Percentiles rank a stretch among this genome's conserved stretches.
These are phyloP conservation scores for Tetrao urogallus DNA, from an alignment of 2,113 vertebrate genomes.

Conservation along the genomic window DNA sequence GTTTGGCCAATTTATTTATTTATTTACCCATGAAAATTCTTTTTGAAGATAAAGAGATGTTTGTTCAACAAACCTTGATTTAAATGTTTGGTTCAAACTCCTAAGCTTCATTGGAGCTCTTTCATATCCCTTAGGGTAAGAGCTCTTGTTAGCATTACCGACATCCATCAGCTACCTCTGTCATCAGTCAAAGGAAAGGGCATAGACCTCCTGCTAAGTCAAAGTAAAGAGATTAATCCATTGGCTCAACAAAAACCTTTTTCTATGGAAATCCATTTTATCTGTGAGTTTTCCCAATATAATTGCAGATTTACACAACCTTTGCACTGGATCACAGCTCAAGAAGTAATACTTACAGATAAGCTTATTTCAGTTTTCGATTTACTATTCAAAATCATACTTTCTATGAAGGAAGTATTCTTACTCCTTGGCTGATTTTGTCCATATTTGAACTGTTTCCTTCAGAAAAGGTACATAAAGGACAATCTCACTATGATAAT, in stretches of 20 bases:
- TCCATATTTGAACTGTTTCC: not conserved
- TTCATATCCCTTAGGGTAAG: not conserved
- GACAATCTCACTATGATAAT: not conserved
- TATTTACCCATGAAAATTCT: not conserved
- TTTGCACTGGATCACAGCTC: not conserved
- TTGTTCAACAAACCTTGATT: not conserved
- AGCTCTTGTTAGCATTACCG: not conserved
- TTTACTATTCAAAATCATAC: not conserved
- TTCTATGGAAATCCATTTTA: not conserved
- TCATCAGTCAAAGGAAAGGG: not conserved
- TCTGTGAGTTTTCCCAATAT: not conserved
- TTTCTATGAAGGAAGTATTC: not conserved
- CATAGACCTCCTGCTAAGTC: not conserved
- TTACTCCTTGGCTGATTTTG: not conserved
- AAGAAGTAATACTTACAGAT: not conserved
- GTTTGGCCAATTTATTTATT: not conserved
- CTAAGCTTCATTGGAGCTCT: not conserved
- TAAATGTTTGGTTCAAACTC: not conserved
- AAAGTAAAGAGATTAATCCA: conserved; percentile 9
- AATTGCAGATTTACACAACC: not conserved
- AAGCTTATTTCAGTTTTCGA: not conserved
- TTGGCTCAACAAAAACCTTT: not conserved
- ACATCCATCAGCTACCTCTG: not conserved
- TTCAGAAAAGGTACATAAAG: not conserved
- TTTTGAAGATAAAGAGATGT: not conserved